A percentile compares a stretch with the other conserved stretches of the same genome.
phyloP scores from a whole-genome alignment of 2,797 vertebrate species.

The Oryzias dopingdopingensis region DNA sequence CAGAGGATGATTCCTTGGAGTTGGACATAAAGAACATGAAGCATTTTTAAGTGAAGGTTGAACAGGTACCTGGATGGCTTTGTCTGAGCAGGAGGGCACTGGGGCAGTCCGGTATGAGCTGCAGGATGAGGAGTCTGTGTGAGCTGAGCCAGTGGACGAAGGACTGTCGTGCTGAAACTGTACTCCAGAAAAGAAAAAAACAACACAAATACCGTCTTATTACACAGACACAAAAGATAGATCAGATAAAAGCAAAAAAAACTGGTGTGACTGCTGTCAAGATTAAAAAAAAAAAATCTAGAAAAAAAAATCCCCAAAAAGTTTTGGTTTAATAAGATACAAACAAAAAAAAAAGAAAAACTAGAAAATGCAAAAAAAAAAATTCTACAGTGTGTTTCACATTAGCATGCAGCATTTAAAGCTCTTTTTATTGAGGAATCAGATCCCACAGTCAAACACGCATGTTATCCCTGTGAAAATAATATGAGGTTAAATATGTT shows the following conservation, averaged over 20 bases:
- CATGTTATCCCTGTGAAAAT: too few species aligned
- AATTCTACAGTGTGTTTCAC: too few species aligned
- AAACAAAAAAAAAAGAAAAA: too few species aligned
- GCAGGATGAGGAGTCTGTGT: conserved; percentile 91
- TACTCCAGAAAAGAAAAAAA: conserved; percentile 15
- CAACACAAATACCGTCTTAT: not conserved
- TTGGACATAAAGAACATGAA: not conserved
- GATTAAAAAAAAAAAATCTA: too few species aligned
- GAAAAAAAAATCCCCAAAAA: too few species aligned
- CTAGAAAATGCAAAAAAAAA: too few species aligned
- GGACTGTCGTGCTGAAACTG: conserved; percentile 95
- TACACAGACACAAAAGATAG: conserved; percentile 7
- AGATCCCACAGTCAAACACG: too few species aligned
- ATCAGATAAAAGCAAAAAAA: not conserved
- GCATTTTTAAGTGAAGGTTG: not conserved
- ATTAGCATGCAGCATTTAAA: too few species aligned
- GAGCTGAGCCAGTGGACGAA: conserved; percentile 88
- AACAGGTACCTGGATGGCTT: conserved; percentile 88
- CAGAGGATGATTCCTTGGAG: not conserved
- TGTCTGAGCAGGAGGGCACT: conserved; percentile 80
- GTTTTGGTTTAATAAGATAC: too few species aligned
- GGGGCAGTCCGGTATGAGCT: conserved; percentile 86
- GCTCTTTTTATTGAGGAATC: too few species aligned
- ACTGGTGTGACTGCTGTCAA: too few species aligned
- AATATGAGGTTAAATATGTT: too few species aligned